Base-by-base conservation (phyloP, 2,888 invertebrate species). In the Ectropis crepuscularia region DNA sequence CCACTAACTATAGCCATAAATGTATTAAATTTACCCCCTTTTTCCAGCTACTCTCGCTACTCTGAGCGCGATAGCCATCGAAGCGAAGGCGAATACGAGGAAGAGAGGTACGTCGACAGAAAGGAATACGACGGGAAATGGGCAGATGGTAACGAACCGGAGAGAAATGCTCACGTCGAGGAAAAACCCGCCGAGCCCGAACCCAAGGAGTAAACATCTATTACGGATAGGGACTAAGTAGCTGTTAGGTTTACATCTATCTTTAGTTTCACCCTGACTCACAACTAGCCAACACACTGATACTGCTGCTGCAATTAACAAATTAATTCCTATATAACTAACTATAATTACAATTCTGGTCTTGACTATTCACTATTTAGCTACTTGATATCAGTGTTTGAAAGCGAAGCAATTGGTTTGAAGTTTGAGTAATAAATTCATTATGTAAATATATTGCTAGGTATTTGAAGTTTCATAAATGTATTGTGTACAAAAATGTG, bases 111-210 rank as follows among this genome's bases (percentile, higher is more conserved):
- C 80, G 94, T 94, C 64, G 94, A 94, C 81, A 88, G 95, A 57
- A 95, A 95, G 81, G 94, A 94, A 70, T 95, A 94, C 75, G 95
- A 94, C 73, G 95, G 95, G 5, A 95, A 95, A 79, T 95, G 95
- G 95, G 94, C 94, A 0, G 95, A 94, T 61, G 94, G 94, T 41
- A 93, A 94, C 63, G 93, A 93, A 61, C 90, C 91, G 0, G 91
- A 90, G 43, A 78, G 87, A 55, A 78, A 77, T 50, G 65, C 78
- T 7, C 82, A 62, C 65, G 61, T 80, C 0, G 90, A 90, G 53
- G 89, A 91, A 38, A 89, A 90, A 66, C 86, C 89, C 6, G 79
- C 84, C n/a, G 88, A 87, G 65, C 86, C 80, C 53, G 76, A 83
- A 6, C 87, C 89, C 71, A 90, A 92, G 81, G 90, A 91, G 72